Evolutionary conservation across 2,888 invertebrate genomes (phyloP), one percentile per base, ranked within the genome.

Genomic region (Cylloceria caligata): DNA sequence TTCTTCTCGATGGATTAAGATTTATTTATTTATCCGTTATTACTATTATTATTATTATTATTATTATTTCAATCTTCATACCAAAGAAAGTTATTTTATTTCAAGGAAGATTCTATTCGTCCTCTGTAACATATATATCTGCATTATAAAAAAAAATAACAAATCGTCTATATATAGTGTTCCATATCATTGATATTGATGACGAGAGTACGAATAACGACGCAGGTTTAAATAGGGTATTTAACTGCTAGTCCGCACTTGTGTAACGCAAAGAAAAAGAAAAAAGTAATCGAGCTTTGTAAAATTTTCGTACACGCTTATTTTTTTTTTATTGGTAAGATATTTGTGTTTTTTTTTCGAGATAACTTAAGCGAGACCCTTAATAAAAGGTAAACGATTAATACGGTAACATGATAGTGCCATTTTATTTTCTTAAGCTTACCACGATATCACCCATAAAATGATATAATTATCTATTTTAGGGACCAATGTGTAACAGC

Each of bases 391-490:
- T 34, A 16, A n/a, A 72, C 19, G 34, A 72, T 42, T 11, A 72
- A 60, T 45, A 71, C 71, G 57, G 55, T 55, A 69, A 24, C 69
- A 39, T 47, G 57, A 78, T 84, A 86, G 85, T 88, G 88, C 86
- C 88, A 88, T 88, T 87, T 83, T 60, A 71, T 86, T 83, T 83
- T 74, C 42, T 81, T 84, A 82, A 82, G 81, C 39, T 80, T 84
- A 57, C 84, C 73, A 71, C 67, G 72, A 73, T 75, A 64, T 62
- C 19, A 27, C 39, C 16, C 27, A 42, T 11, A 16, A 36, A 21
- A 60, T 62, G 6, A 21, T 84, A 82, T 75, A 24, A 83, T 62
- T 83, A 71, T 67, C 55, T 83, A 83, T 80, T 77, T 85, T 87
- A 87, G 84, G 82, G 80, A 86, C 81, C 85, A 86, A 87, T 84